Conservation (phyloP, 2,113 vertebrate genomes). For the Tragelaphus buxtoni region DNA sequence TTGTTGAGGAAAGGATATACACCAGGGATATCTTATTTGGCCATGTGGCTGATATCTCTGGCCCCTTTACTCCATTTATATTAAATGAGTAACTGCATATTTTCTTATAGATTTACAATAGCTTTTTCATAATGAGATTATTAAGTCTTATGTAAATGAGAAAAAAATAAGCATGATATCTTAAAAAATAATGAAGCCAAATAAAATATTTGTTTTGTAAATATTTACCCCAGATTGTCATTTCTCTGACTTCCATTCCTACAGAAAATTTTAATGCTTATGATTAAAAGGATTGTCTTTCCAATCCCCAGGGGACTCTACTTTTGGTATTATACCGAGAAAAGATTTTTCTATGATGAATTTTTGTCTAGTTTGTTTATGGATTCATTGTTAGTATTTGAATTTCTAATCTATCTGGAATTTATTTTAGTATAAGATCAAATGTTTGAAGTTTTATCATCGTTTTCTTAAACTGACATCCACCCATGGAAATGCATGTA, state of each 20-base stretch:
- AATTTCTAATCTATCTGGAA: neutral
- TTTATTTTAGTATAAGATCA: neutral
- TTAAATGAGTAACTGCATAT: neutral
- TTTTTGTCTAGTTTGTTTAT: neutral
- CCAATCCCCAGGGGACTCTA: neutral
- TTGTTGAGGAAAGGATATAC: neutral
- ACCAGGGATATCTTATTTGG: neutral
- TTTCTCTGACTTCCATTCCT: neutral
- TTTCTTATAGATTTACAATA: neutral
- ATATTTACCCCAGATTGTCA: neutral
- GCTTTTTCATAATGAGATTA: neutral
- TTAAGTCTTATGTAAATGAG: neutral
- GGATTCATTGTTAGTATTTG: neutral
- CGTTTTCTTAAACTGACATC: neutral
- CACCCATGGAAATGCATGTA: neutral
- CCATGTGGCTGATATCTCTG: neutral
- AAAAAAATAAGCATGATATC: neutral
- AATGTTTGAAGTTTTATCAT: neutral
- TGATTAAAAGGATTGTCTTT: neutral
- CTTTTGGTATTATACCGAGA: neutral
- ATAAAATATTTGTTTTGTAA: neutral
- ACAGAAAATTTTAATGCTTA: neutral
- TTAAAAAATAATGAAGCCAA: neutral
- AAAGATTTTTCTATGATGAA: neutral
- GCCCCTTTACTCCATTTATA: neutral